Evolutionary conservation across 1,140 invertebrate genomes (phyloP).

Genomic region (Antheraea pernyi): DNA sequence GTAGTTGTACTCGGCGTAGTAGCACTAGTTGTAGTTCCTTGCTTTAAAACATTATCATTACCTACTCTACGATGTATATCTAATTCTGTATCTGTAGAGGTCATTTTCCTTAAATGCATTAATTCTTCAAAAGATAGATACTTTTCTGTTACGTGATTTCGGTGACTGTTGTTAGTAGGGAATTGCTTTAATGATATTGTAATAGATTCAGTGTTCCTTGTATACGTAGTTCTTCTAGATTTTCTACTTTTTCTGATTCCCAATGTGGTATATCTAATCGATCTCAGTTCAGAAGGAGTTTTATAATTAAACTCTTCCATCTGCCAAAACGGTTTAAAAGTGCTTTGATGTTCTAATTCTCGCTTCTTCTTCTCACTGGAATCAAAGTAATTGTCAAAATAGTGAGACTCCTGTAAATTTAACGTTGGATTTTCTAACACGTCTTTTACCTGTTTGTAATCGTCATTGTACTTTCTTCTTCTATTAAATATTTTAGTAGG

Average conservation of each 20-base stretch:
- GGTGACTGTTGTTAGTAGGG: neutral
- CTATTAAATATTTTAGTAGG: slow-evolving; percentile 17
- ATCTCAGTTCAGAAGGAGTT: slow-evolving; percentile 41
- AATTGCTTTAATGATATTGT: slow-evolving; percentile 38
- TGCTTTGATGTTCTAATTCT: slow-evolving; percentile 30
- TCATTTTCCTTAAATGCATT: slow-evolving; percentile 58
- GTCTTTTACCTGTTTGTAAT: slow-evolving; percentile 43
- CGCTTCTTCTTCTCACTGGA: slow-evolving; percentile 44
- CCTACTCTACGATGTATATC: slow-evolving; percentile 31
- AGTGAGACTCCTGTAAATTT: slow-evolving; percentile 14
- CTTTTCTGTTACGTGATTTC: slow-evolving; percentile 50
- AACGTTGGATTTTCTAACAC: slow-evolving; percentile 12
- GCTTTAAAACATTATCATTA: slow-evolving; percentile 23
- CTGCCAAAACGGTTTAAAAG: slow-evolving; percentile 62
- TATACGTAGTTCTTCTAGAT: slow-evolving; percentile 24
- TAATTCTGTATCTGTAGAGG: slow-evolving; percentile 22
- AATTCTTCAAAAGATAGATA: slow-evolving; percentile 73
- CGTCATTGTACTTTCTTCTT: slow-evolving; percentile 20
- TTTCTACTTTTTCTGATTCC: slow-evolving; percentile 38
- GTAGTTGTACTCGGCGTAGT: slow-evolving; percentile 11
- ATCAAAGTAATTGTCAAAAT: slow-evolving; percentile 30
- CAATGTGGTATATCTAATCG: slow-evolving; percentile 58
- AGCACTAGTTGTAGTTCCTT: slow-evolving; percentile 16
- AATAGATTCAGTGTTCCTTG: slow-evolving; percentile 46
- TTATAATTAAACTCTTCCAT: slow-evolving; percentile 39